phyloP scores from a whole-genome alignment of 2,113 vertebrate species.

The Eidolon helvum region DNA sequence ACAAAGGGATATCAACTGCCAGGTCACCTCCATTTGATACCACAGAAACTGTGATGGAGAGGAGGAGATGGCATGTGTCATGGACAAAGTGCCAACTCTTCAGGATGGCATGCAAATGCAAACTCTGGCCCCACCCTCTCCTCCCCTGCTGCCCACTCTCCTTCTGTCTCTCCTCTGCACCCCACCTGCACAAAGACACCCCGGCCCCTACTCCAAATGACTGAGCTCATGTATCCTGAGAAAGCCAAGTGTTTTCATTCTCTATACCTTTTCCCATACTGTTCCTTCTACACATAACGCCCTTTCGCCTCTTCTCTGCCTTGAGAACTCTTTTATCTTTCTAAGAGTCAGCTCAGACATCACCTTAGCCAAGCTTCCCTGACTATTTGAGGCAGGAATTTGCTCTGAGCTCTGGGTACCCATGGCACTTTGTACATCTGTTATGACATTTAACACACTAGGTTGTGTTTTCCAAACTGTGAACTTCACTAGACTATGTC shows the following conservation, averaged over 20 bases:
- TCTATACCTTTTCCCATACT: neutral
- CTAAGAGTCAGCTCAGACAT: neutral
- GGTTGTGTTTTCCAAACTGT: neutral
- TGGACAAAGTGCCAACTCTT: neutral
- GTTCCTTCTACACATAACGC: neutral
- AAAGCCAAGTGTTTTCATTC: neutral
- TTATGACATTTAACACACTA: neutral
- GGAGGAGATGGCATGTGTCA: neutral
- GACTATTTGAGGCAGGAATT: neutral
- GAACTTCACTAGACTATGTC: neutral
- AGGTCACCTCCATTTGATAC: slow-evolving; percentile 17
- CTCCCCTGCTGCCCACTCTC: neutral
- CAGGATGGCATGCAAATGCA: neutral
- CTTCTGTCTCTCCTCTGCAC: neutral
- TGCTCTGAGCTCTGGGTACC: neutral
- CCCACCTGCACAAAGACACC: neutral
- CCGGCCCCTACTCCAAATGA: neutral
- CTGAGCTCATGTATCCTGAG: neutral
- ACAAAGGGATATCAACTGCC: neutral
- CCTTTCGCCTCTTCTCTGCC: neutral
- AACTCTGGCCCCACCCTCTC: neutral
- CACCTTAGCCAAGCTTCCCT: neutral
- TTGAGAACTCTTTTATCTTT: neutral
- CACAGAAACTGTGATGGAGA: neutral
- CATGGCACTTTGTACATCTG: neutral